These are phyloP conservation scores for Periophthalmodon schlosseri DNA, from an alignment of 2,113 vertebrate species.

Conservation along the genomic window DNA sequence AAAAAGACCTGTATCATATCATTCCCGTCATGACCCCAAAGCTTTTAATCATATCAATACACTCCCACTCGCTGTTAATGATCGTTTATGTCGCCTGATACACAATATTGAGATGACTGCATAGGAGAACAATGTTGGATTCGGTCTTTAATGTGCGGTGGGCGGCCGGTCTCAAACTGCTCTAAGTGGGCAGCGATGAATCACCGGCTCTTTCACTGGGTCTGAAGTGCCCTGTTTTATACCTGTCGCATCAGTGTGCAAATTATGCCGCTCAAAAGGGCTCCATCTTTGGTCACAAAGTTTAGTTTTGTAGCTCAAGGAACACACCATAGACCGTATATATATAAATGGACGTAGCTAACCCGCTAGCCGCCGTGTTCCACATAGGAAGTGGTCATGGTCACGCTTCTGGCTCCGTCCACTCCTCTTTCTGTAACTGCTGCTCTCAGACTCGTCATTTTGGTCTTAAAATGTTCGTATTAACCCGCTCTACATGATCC, in stretches of 20 bases:
- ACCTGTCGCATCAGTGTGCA: constrained; percentile 18
- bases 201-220: constrained; percentile 62
- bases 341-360: no score
- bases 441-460: no score
- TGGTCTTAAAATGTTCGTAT: no score
- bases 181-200: constrained; percentile 63
- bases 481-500: no score
- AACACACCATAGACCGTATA: not conserved
- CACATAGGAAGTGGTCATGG: no score
- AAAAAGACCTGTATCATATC: not conserved
- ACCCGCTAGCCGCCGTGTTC: no score
- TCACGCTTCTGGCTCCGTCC: no score
- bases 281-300: constrained; percentile 18
- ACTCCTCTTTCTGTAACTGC: no score
- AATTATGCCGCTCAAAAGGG: constrained; percentile 37
- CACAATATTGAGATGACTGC: not conserved
- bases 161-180: constrained; percentile 31
- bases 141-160: constrained; percentile 25
- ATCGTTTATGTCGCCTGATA: not conserved
- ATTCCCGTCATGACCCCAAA: not conserved
- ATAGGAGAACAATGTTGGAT: not conserved
- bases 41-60: not conserved
- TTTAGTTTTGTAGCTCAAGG: not conserved
- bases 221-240: constrained; percentile 43
- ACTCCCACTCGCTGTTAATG: not conserved